phyloP scores from a whole-genome alignment of 2,113 vertebrate species.

The Odontesthes bonariensis region DNA sequence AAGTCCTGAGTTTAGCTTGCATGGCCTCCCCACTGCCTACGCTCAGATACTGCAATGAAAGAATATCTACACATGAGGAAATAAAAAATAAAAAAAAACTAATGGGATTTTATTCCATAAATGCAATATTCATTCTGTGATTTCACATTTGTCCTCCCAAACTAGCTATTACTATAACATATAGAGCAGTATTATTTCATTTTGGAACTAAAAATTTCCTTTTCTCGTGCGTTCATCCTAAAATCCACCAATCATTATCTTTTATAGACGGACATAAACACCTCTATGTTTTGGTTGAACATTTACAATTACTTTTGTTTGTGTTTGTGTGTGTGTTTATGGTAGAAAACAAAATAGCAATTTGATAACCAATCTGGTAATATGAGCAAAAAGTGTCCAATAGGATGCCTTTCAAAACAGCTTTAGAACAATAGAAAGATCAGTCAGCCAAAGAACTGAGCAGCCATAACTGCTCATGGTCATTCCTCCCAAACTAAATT shows the following conservation, averaged over 20 bases:
- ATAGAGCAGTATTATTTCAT: neutral
- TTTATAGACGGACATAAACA: no score
- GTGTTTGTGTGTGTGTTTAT: neutral
- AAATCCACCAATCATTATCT: neutral
- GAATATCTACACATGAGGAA: neutral
- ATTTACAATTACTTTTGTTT: conserved; percentile 9
- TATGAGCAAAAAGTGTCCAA: conserved; percentile 22
- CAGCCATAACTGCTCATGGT: conserved; percentile 13
- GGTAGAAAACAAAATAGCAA: conserved; percentile 29
- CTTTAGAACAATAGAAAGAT: conserved; percentile 50
- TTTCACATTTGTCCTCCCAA: neutral
- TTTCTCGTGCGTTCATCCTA: neutral
- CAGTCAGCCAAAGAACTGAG: conserved; percentile 40
- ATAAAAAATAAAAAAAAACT: no score
- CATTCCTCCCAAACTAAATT: conserved; percentile 18
- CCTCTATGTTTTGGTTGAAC: neutral
- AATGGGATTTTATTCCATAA: no score
- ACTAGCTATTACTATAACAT: neutral
- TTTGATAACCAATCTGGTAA: conserved; percentile 61
- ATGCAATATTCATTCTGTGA: neutral
- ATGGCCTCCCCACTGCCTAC: neutral
- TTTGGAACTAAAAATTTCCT: neutral
- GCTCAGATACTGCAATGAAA: conserved; percentile 5
- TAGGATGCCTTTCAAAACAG: conserved; percentile 41
- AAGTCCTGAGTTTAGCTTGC: conserved; percentile 13